These are phyloP conservation scores for Eulimnadia texana DNA, from an alignment of 1,140 invertebrate genomes.

Conservation along the genomic window DNA sequence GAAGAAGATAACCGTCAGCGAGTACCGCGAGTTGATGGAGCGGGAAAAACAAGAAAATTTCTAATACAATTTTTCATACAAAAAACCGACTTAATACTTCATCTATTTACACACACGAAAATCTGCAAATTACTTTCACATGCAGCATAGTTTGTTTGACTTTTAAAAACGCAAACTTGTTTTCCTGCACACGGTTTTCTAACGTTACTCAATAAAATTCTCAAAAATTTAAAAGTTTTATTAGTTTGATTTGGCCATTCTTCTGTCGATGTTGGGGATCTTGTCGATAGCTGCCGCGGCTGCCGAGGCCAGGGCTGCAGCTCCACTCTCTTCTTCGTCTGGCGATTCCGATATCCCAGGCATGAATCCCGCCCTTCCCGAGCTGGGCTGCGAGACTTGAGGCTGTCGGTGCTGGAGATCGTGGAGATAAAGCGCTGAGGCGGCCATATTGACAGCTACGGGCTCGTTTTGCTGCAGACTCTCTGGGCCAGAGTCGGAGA, in stretches of 20 bases:
- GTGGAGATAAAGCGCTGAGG: conserved; percentile 5
- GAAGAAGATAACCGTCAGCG: neutral
- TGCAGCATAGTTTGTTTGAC: too few relatives aligned
- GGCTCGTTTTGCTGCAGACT: conserved; percentile 1
- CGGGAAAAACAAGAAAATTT: neutral
- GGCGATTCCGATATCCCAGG: conserved; percentile 13
- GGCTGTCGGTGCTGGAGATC: conserved; percentile 7
- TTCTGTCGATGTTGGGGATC: neutral
- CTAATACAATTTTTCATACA: neutral
- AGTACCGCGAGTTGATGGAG: neutral
- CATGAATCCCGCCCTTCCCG: neutral
- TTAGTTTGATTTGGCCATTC: conserved; percentile 1
- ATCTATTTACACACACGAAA: too few relatives aligned
- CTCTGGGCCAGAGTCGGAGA: neutral
- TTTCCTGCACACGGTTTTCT: too few relatives aligned
- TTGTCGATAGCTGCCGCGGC: neutral
- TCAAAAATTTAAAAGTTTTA: neutral
- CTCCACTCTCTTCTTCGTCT: conserved; percentile 4
- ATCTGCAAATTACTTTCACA: too few relatives aligned
- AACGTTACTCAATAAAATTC: too few relatives aligned
- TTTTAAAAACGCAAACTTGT: too few relatives aligned
- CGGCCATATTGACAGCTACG: conserved; percentile 8
- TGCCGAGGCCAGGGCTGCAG: neutral
- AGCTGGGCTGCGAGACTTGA: neutral
- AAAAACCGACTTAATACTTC: too few relatives aligned